Evolutionary conservation across 2,888 invertebrate species (phyloP), one percentile per base, ranked within the genome.

Genomic region (Drosophila emarginata): DNA sequence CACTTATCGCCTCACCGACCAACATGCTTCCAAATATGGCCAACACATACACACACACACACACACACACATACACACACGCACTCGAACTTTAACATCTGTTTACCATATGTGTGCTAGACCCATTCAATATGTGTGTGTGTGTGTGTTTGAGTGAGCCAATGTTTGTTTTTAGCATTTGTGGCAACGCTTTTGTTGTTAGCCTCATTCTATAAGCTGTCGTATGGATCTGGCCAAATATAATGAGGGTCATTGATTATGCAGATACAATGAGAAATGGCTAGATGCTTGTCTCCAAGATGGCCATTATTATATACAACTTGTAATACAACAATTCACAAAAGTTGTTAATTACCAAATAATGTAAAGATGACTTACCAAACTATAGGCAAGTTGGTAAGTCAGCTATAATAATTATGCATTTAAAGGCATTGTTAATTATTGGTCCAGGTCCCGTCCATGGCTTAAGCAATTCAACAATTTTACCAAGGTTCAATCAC

Each of bases 391-490:
- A 11, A 45, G 9, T 45, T 9, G n/a, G 9, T n/a, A 45, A 18
- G 18, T 45, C 18, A 18, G 21, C 45, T 21, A 70, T 65, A 68
- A 77, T 84, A 82, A 82, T 82, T 81, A 84, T 77, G 81, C 79
- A 82, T 81, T 84, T 21, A 45, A 81, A 77, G 74, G 73, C n/a
- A n/a, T n/a, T n/a, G n/a, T 81, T 77, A 79, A 82, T 82, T 82
- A 84, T 75, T 62, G 60, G 53, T 7, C 5, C 67, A 50, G 72
- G 64, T 64, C 65, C 68, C 45, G 71, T 64, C 67, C 68, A 61
- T 57, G 67, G 72, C 63, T 72, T 75, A 75, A 77, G 66, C 52
- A 68, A 64, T 67, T 59, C 57, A 64, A 50, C 85, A 67, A 84
- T 80, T 78, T 2, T 3, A 45, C 40, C 67, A 68, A 81, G 79